A percentile compares a stretch with the other conserved stretches of the same genome.
phyloP scores from a whole-genome alignment of 2,888 invertebrate genomes.

The Seira musarum region DNA sequence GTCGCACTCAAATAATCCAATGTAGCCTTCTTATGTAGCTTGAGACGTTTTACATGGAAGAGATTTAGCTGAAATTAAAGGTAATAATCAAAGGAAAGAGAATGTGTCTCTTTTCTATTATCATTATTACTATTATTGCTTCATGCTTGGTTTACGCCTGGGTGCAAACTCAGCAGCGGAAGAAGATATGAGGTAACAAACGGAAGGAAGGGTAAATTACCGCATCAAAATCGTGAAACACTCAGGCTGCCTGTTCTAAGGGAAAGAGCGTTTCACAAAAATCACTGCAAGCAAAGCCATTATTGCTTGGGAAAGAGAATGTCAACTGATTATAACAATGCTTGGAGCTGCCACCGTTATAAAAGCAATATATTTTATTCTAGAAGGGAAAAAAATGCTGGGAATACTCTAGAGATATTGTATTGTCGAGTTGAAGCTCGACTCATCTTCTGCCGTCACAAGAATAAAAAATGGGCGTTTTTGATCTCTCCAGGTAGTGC shows the following conservation, averaged over 20 bases:
- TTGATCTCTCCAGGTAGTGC: slow-evolving; percentile 49
- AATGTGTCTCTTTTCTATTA: slow-evolving; percentile 3
- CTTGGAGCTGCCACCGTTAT: neutral
- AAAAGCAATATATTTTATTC: slow-evolving; percentile 31
- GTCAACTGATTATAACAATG: slow-evolving; percentile 43
- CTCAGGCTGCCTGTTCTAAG: neutral
- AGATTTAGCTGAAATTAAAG: slow-evolving; percentile 18
- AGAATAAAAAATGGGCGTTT: slow-evolving; percentile 53
- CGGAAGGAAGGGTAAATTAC: slow-evolving; percentile 51
- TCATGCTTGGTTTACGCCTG: neutral
- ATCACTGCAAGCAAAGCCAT: slow-evolving; percentile 29
- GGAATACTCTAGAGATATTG: slow-evolving; percentile 33
- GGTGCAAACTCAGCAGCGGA: slow-evolving; percentile 11
- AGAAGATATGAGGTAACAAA: neutral
- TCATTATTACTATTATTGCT: neutral
- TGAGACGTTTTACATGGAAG: neutral
- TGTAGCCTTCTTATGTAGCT: neutral
- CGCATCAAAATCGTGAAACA: slow-evolving; percentile 50
- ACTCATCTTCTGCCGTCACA: slow-evolving; percentile 42
- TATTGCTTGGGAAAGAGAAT: slow-evolving; percentile 46
- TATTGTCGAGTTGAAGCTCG: slow-evolving; percentile 38
- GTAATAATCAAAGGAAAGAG: slow-evolving; percentile 24
- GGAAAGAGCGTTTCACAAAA: neutral
- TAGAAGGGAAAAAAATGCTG: neutral
- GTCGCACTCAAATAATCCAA: slow-evolving; percentile 3